Evolutionary conservation across 2,888 invertebrate genomes (phyloP), one percentile per base, ranked within the genome.

Genomic region (Drosophila kuntzei): DNA sequence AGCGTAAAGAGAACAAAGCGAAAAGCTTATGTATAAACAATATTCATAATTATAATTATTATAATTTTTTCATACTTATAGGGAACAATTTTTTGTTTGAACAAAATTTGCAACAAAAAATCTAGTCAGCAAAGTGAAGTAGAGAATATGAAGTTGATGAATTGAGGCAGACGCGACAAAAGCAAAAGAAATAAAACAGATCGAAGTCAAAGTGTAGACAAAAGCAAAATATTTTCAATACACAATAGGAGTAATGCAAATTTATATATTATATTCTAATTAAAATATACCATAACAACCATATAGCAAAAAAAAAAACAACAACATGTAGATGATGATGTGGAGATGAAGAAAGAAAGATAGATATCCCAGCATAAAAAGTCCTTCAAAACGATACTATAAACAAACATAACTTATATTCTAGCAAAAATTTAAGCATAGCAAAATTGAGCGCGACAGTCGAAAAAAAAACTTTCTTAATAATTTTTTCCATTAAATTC

Each of bases 61-160:
- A 55, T 55, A 36, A 36, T 62, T 69, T 69, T 79, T 80, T 72
- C 41, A 54, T 81, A 74, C 67, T 50, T 79, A 67, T 81, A 80
- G 71, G 63, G 65, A 63, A 70, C 60, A 67, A 79, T 79, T 80
- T 76, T 80, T 81, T 84, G 83, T 80, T 83, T 73, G 84, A 81
- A 83, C 80, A 81, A 81, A 82, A 83, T 86, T 83, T 76, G 82
- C 82, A 83, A 83, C 82, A 83, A 83, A 71, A 86, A 83, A 79
- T 83, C 82, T 83, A 83, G 82, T 83, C 82, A 83, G 84, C 76
- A 71, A 78, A 65, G 22, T 63, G 78, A 76, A 67, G 61, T 36
- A 63, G 60, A 14, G 34, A 37, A 60, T 53, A 46, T 16, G 27
- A 54, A 34, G 20, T 29, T 27, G 22, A 50, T 41, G 51, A 44